These are phyloP conservation scores for Gnatocerus cornutus DNA, from an alignment of 2,888 invertebrate species.

Conservation along the genomic window DNA sequence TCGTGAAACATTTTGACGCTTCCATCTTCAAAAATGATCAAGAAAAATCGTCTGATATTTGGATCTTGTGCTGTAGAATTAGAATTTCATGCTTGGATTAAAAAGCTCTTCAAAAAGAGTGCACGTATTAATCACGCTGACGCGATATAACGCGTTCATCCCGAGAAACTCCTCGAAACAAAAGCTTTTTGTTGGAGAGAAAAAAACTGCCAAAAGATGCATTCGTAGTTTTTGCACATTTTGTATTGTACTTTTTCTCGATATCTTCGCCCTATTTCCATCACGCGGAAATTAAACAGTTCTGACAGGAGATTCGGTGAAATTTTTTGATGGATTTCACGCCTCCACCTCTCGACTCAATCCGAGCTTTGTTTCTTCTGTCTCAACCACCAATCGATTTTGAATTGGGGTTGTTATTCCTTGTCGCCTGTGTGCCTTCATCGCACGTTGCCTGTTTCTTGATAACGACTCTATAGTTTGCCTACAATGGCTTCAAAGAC, in stretches of 20 bases:
- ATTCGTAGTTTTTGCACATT: slow-evolving; percentile 5
- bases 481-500: slow-evolving; percentile 45
- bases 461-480: slow-evolving; percentile 41
- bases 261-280: slow-evolving; percentile 43
- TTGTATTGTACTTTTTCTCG: slow-evolving; percentile 41
- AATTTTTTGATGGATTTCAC: slow-evolving; percentile 19
- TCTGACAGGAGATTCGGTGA: slow-evolving; percentile 21
- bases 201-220: neutral
- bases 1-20: slow-evolving; percentile 13
- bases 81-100: neutral
- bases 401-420: slow-evolving; percentile 39
- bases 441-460: slow-evolving; percentile 40
- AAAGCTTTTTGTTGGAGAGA: neutral
- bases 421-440: slow-evolving; percentile 31
- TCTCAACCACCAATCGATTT: slow-evolving; percentile 33
- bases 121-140: neutral
- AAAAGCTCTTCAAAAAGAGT: neutral
- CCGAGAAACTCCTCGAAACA: neutral
- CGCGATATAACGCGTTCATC: neutral
- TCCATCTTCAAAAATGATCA: too few species aligned
- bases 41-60: too few species aligned
- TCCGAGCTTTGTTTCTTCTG: slow-evolving; percentile 33
- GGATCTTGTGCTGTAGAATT: too few species aligned
- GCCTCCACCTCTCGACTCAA: slow-evolving; percentile 15
- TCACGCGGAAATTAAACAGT: slow-evolving; percentile 42